These are phyloP conservation scores for Bos indicus DNA, from an alignment of 2,113 vertebrate genomes.

Conservation along the genomic window DNA sequence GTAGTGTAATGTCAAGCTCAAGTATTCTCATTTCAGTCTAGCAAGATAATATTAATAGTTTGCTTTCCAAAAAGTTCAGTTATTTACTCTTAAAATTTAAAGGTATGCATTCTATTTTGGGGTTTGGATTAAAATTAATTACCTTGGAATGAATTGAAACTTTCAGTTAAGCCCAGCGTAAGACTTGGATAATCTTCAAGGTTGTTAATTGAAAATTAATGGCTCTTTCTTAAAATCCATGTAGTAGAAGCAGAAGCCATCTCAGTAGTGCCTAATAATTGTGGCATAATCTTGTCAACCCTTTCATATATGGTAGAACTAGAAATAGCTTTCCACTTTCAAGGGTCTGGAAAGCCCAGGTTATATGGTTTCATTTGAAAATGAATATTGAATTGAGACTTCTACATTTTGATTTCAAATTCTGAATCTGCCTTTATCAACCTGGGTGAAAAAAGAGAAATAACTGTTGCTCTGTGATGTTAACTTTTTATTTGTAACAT, in stretches of 20 bases:
- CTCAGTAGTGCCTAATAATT: neutral
- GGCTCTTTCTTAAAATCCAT: neutral
- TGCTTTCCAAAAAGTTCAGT: neutral
- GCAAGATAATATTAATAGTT: neutral
- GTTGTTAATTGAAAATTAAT: constrained; percentile 61
- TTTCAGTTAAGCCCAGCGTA: constrained; percentile 24
- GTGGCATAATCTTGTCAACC: neutral
- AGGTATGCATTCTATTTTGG: neutral
- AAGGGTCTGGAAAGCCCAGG: neutral
- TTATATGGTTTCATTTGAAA: neutral
- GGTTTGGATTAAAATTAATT: constrained; percentile 32
- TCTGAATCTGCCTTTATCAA: neutral
- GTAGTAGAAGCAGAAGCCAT: neutral
- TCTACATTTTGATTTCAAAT: neutral
- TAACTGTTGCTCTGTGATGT: neutral
- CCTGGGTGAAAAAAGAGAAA: neutral
- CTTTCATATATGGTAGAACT: neutral
- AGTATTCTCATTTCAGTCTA: neutral
- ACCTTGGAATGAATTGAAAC: neutral
- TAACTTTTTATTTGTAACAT: neutral
- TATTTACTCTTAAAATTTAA: neutral
- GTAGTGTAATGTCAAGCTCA: neutral
- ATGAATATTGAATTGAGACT: neutral
- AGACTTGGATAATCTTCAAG: constrained; percentile 42
- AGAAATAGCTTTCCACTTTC: neutral